phyloP scores from a whole-genome alignment of 2,113 vertebrate genomes.

The Rattus norvegicus region DNA sequence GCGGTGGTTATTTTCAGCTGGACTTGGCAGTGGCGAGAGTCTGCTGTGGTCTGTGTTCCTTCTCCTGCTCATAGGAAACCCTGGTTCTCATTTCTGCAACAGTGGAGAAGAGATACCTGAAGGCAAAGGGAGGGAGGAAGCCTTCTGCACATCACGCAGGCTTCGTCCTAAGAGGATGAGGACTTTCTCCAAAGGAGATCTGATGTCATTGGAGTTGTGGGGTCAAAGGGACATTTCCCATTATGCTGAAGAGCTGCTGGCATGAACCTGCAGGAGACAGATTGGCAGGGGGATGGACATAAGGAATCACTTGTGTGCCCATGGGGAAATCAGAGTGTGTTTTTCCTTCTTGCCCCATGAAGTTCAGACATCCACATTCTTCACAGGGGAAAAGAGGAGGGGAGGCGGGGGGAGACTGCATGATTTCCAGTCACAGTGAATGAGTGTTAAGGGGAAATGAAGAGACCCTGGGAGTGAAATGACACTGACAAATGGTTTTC shows the following conservation, averaged over 20 bases:
- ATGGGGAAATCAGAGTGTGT: neutral
- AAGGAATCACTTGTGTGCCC: neutral
- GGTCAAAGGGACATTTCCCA: neutral
- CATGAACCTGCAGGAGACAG: neutral
- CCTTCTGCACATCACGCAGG: neutral
- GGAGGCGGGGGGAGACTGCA: no score
- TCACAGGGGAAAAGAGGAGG: neutral
- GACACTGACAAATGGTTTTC: neutral
- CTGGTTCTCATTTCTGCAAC: neutral
- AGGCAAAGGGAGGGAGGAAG: neutral
- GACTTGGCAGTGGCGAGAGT: neutral
- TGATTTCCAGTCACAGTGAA: neutral
- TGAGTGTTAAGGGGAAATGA: no score
- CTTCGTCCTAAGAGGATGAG: neutral
- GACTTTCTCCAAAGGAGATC: neutral
- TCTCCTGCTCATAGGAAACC: neutral
- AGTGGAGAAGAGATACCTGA: neutral
- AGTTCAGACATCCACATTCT: neutral
- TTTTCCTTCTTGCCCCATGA: neutral
- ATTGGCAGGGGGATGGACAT: neutral
- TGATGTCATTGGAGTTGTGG: neutral
- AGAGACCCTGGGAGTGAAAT: neutral
- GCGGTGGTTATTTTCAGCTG: slow-evolving; percentile 30
- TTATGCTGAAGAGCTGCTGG: no score
- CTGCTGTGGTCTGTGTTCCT: neutral